phyloP scores from a whole-genome alignment of 2,797 vertebrate genomes.

The Heterohyrax brucei region DNA sequence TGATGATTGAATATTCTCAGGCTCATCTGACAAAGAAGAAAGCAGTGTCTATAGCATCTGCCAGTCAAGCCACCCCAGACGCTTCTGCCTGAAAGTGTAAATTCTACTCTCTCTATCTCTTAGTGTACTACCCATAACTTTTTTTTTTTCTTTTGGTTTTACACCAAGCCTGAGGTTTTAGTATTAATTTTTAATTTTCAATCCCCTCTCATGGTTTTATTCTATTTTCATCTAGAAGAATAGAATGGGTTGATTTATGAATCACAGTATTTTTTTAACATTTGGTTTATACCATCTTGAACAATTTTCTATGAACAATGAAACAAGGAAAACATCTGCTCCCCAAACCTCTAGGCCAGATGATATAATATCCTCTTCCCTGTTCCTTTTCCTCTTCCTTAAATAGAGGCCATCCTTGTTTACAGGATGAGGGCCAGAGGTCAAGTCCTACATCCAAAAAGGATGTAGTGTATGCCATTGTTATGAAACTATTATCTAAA shows the following conservation, averaged over 20 bases:
- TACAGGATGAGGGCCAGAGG: constrained; percentile 83
- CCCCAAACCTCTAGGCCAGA: constrained; percentile 65
- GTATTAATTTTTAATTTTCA: constrained; percentile 36
- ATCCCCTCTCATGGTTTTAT: neutral
- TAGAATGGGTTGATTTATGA: constrained; percentile 39
- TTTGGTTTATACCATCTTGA: constrained; percentile 58
- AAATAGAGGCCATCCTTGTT: constrained; percentile 84
- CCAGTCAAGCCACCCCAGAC: neutral
- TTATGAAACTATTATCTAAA: constrained; percentile 54
- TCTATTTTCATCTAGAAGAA: constrained; percentile 45
- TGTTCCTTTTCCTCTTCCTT: constrained; percentile 85
- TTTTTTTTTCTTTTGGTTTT: constrained; percentile 41
- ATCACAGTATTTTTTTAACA: constrained; percentile 46
- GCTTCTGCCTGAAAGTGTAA: neutral
- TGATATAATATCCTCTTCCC: constrained; percentile 86
- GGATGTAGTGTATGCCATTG: constrained; percentile 34
- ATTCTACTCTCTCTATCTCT: neutral
- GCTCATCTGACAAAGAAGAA: constrained; percentile 59
- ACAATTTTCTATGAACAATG: constrained; percentile 82
- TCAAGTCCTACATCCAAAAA: constrained; percentile 79
- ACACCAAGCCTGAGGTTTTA: constrained; percentile 19
- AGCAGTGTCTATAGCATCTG: neutral
- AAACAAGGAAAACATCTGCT: constrained; percentile 82
- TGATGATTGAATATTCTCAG: constrained; percentile 33
- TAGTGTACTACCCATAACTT: neutral